phyloP scores from a whole-genome alignment of 2,113 vertebrate genomes.

The Lampris incognitus region DNA sequence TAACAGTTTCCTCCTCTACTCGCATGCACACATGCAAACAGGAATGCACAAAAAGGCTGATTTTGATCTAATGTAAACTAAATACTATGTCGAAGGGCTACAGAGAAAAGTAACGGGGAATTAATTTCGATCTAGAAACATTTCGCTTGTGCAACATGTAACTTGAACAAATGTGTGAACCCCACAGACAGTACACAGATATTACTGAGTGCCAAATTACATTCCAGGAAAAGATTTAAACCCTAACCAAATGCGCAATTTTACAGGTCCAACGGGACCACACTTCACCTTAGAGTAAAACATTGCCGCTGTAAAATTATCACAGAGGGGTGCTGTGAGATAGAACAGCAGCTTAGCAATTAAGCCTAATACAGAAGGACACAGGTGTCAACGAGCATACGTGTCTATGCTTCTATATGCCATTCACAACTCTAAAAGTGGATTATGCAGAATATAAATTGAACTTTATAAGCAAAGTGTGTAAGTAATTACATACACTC shows the following conservation, averaged over 20 bases:
- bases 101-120: too few relatives aligned
- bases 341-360: too few relatives aligned
- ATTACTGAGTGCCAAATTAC: too few relatives aligned
- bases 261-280: slow-evolving; percentile 5
- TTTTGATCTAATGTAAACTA: too few relatives aligned
- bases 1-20: too few relatives aligned
- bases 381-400: background rate
- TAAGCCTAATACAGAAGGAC: background rate
- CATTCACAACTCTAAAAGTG: background rate
- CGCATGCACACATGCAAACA: too few relatives aligned
- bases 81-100: too few relatives aligned
- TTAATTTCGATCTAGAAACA: too few relatives aligned
- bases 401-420: background rate
- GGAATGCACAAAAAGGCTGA: too few relatives aligned
- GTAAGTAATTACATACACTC: background rate
- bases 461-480: background rate
- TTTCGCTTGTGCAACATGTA: too few relatives aligned
- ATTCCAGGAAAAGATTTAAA: background rate
- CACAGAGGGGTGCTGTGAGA: background rate
- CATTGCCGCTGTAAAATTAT: background rate
- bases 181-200: too few relatives aligned
- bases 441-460: background rate
- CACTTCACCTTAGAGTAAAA: background rate
- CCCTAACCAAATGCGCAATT: background rate
- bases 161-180: too few relatives aligned